These are phyloP conservation scores for Tenualosa ilisha DNA, from an alignment of 2,797 vertebrate species.

Conservation along the genomic window DNA sequence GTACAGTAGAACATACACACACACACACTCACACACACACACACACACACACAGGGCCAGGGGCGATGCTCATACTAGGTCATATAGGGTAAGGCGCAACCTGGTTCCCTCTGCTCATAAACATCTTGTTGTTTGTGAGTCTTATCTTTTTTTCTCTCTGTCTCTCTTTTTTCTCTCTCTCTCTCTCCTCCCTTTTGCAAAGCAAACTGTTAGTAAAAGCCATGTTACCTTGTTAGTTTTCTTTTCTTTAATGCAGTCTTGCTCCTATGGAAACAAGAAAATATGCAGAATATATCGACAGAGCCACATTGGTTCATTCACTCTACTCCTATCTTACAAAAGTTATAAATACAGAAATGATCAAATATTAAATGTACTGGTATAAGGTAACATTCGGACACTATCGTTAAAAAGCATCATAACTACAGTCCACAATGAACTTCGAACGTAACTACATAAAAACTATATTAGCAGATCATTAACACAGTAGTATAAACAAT, in stretches of 20 bases:
- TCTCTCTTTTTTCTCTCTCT: not conserved
- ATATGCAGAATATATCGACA: slow-evolving; percentile 33
- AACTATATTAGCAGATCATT: not conserved
- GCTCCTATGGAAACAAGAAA: slow-evolving; percentile 76
- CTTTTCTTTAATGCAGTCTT: slow-evolving; percentile 98
- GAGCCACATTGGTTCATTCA: not conserved
- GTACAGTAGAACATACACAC: not conserved
- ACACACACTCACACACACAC: not conserved
- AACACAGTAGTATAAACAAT: not conserved
- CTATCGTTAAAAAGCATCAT: not conserved
- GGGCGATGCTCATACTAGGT: not conserved
- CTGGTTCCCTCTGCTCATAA: not conserved
- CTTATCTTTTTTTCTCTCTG: not conserved
- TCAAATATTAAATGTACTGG: not conserved
- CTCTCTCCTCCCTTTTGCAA: not conserved
- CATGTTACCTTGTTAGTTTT: slow-evolving; percentile 91
- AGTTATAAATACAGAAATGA: not conserved
- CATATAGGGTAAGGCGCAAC: slow-evolving; percentile 2
- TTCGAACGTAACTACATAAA: not conserved
- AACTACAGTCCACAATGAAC: not conserved
- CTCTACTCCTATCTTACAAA: not conserved
- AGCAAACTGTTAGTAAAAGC: slow-evolving; percentile 2
- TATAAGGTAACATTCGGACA: not conserved
- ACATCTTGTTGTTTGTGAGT: not conserved
- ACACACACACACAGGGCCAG: not conserved